Evolutionary conservation across 2,888 invertebrate species (phyloP).

Genomic region (Muscina levida): DNA sequence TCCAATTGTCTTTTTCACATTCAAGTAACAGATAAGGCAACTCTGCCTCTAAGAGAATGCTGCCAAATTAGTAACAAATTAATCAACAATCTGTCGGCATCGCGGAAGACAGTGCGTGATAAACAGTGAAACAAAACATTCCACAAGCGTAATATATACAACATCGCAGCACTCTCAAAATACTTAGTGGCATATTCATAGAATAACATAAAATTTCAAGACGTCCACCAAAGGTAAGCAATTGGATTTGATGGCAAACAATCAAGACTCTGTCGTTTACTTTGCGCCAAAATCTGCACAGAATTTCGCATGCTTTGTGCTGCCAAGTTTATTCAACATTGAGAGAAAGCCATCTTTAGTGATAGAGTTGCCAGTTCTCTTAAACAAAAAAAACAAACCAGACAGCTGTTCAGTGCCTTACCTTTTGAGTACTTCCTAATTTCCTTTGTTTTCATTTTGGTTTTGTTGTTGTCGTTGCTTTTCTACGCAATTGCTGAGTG

Average conservation of each 20-base stretch:
- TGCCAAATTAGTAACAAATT: conserved; percentile 19
- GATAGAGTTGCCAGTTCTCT: no score
- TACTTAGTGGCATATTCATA: no score
- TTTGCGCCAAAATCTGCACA: conserved; percentile 54
- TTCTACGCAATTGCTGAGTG: no score
- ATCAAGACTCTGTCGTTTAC: not conserved
- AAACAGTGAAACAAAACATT: no score
- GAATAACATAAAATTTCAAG: no score
- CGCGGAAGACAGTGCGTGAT: no score
- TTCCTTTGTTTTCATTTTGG: conserved; percentile 54
- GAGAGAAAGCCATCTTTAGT: conserved; percentile 16
- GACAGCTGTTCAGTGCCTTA: conserved; percentile 47
- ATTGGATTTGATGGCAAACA: not conserved
- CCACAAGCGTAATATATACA: no score
- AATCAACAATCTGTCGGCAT: not conserved
- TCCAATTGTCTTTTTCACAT: no score
- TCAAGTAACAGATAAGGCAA: no score
- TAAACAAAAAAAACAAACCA: not conserved
- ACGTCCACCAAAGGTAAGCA: conserved; percentile 21
- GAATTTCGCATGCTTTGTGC: conserved; percentile 2
- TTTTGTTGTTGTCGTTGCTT: no score
- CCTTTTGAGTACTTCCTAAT: conserved; percentile 42
- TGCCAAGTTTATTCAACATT: conserved; percentile 41
- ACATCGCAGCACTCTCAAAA: no score
- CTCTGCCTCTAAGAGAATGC: not conserved